Percentiles rank a stretch among this genome's conserved stretches.
phyloP scores from a whole-genome alignment of 2,888 invertebrate species.

The Calameuta filiformis region DNA sequence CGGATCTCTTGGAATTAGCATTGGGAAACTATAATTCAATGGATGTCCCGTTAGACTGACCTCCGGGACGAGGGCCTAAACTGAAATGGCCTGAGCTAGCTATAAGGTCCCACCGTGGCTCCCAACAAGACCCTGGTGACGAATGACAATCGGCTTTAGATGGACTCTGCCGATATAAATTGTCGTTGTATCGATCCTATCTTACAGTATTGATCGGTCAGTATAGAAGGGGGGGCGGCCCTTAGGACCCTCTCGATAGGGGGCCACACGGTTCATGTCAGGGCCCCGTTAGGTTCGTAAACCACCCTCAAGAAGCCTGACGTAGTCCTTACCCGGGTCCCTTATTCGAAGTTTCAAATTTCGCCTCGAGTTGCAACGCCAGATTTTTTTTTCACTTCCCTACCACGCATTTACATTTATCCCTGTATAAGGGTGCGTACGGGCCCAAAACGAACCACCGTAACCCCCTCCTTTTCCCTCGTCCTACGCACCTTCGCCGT shows the following conservation, averaged over 20 bases:
- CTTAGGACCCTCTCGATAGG: conserved; percentile 33
- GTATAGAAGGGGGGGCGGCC: no score
- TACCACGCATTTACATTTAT: no score
- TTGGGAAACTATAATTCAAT: conserved; percentile 6
- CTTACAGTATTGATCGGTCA: conserved; percentile 31
- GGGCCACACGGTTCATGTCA: conserved; percentile 20
- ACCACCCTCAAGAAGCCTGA: no score
- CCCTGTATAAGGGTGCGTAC: no score
- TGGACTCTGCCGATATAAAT: conserved; percentile 15
- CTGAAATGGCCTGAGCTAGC: no score
- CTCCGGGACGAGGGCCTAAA: no score
- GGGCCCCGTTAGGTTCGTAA: not conserved
- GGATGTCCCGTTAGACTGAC: conserved; percentile 5
- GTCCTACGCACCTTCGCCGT: not conserved
- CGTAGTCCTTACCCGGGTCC: no score
- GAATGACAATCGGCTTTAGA: conserved; percentile 16
- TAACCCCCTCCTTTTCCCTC: not conserved
- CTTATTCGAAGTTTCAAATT: no score
- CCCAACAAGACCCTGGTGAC: not conserved
- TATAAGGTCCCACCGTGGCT: no score
- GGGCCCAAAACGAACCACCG: no score
- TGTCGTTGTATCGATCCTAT: conserved; percentile 15
- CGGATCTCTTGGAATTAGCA: not conserved
- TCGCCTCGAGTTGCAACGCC: no score
- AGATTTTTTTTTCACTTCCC: no score